Base-by-base conservation (phyloP, 2,113 vertebrate genomes). In the Leucopternis melanops region DNA sequence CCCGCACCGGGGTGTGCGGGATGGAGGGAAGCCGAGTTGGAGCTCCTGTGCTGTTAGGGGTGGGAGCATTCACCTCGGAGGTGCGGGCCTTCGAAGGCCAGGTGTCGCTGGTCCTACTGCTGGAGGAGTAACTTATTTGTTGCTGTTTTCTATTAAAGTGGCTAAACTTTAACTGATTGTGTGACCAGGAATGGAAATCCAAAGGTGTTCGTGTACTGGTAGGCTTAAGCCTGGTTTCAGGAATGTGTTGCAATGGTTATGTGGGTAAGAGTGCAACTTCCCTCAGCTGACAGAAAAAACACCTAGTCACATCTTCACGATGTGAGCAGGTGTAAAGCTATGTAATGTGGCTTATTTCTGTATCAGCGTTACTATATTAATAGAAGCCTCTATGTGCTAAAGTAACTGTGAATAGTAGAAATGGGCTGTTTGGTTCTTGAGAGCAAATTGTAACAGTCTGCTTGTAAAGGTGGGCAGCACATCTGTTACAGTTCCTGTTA, bases 11-110 rank as follows among this genome's bases (percentile, higher is more conserved):
- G 38, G 47, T 11, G 10, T 17, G 10, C 9, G 50, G 63, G 11
- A 4, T 21, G 21, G 16, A 47, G 69, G 11, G 8, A 14, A 1
- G 23, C 32, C 3, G 65, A 6, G 18, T 0, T 7, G 23, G 34
- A 9, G 20, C 11, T 59, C 26, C 0, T 8, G 2, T 47, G 12
- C 11, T 11, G 0, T 26, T 1, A 6, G 11, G 13, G 11, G 0
- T 9, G 62, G 22, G 34, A 57, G 38, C 15, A 2, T 19, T 55
- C 36, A 0, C 6, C 31, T 7, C 44, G 32, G 49, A 44, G 27
- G 17, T 34, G 38, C 10, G 8, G 52, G 54, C 62, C 81, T 32
- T 29, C 2, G 3, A 13, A 36, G 8, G 22, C 3, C 23, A 3
- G 19, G 2, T 27, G 50, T 22, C 52, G 55, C 15, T 27, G 54